Evolutionary conservation across 2,113 vertebrate genomes (phyloP), one percentile per base, ranked within the genome.

Genomic region (Lipophrys pholis): DNA sequence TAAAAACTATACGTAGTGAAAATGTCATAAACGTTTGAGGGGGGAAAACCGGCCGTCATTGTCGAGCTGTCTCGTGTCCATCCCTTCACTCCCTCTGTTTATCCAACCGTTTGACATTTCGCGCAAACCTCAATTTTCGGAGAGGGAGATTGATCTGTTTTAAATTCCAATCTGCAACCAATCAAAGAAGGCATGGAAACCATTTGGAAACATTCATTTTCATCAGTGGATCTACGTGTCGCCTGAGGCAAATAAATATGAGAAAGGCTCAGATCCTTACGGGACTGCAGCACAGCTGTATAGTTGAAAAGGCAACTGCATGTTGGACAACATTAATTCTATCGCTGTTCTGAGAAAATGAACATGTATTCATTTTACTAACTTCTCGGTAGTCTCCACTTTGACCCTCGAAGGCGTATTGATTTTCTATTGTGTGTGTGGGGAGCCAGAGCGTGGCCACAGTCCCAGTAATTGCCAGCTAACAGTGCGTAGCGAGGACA

Each of bases 381-480:
- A 3, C 53, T 68, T 67, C 65, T 30, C 61, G 46, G 11, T 11
- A 64, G 59, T 49, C 71, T 38, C 35, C 40, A 40, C 57, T 54
- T 41, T 10, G 21, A 30, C 46, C 62, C 43, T 62, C 36, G 62
- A 39, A 69, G 70, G 38, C 69, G 68, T 73, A 84, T 73, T 60
- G 72, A 87, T 80, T 81, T 48, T 69, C 35, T 40, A 61, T 46
- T 70, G 11, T 71, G 11, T 71, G 67, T 69, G 68, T 67, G 48
- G n/a, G 61, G 41, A 80, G 46, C 78, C 55, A 49, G 30, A 48
- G 70, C 65, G 53, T 38, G n/a, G 68, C 78, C 61, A 51, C 21
- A 69, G 84, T 77, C 68, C 51, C 59, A 49, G 70, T 78, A 90
- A 91, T 84, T 86, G 86, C 73, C 56, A 57, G 73, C 42, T 78